A percentile compares a stretch with the other conserved stretches of the same genome.
These are phyloP conservation scores for Aspidapion aeneum DNA, from an alignment of 2,888 invertebrate genomes.

Conservation along the genomic window DNA sequence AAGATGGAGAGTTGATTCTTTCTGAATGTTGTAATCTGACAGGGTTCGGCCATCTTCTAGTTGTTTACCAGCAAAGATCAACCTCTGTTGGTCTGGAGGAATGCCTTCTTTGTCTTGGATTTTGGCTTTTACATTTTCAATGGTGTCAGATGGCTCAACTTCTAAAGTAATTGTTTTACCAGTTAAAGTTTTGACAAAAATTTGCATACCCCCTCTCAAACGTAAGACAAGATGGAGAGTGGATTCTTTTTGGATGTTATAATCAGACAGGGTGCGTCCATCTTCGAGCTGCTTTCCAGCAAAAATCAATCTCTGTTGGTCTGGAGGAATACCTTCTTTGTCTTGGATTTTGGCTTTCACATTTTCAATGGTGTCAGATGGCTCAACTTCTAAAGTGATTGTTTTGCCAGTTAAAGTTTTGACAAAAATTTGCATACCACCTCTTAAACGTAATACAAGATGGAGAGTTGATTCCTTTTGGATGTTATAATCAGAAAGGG, in stretches of 20 bases:
- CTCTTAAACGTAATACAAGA: conserved; percentile 81
- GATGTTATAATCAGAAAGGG: conserved; percentile 90
- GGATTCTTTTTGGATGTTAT: conserved; percentile 93
- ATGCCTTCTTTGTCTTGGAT: conserved; percentile 57
- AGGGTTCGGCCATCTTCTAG: conserved; percentile 68
- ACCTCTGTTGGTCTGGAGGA: conserved; percentile 57
- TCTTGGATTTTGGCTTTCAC: conserved; percentile 60
- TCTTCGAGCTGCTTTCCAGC: conserved; percentile 70
- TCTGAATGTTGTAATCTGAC: conserved; percentile 90
- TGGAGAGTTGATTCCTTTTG: conserved; percentile 91
- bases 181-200: conserved; percentile 49
- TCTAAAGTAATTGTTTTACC: conserved; percentile 55
- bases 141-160: conserved; percentile 60
- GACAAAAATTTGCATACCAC: conserved; percentile 71
- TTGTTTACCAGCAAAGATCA: conserved; percentile 67
- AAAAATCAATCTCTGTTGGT: conserved; percentile 61
- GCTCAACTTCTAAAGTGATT: conserved; percentile 57
- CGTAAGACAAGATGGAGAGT: conserved; percentile 90
- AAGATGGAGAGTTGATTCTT: conserved; percentile 90
- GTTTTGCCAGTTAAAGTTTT: conserved; percentile 54
- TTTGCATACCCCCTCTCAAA: conserved; percentile 48
- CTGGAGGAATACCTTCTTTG: conserved; percentile 56
- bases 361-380: conserved; percentile 63
- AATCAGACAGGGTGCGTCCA: conserved; percentile 76
- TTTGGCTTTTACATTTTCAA: conserved; percentile 61